Evolutionary conservation across 2,113 vertebrate genomes (phyloP).

Genomic region (Albula goreensis): DNA sequence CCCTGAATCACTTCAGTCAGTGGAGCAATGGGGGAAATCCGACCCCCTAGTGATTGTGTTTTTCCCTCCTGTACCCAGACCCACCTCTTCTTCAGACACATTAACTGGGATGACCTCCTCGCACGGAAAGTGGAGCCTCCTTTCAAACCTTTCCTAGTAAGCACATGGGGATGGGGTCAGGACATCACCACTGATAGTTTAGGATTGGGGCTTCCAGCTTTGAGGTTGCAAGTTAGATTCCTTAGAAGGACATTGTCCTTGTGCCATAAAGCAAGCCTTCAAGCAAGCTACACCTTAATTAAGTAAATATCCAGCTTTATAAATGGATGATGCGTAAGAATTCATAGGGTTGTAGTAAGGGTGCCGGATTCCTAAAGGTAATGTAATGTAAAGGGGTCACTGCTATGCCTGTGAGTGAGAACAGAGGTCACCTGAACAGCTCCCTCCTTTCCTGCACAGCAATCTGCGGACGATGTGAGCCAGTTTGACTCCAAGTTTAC

Average conservation of each 20-base stretch:
- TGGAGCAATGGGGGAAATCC: background rate
- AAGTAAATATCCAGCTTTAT: too few relatives aligned
- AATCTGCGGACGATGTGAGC: slow-evolving; percentile 98
- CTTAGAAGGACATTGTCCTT: too few relatives aligned
- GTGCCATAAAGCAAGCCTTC: too few relatives aligned
- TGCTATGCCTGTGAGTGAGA: background rate
- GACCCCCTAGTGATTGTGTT: slow-evolving; percentile 25
- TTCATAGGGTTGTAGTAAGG: too few relatives aligned
- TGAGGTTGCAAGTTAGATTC: too few relatives aligned
- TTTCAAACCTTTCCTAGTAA: slow-evolving; percentile 93
- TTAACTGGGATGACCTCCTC: slow-evolving; percentile 97
- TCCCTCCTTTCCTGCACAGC: slow-evolving; percentile 63
- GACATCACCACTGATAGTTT: background rate
- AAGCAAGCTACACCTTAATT: too few relatives aligned
- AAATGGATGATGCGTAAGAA: too few relatives aligned
- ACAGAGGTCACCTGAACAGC: background rate
- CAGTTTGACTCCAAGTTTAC: slow-evolving; percentile 99
- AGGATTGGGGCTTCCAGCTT: too few relatives aligned
- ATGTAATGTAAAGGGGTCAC: background rate
- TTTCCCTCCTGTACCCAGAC: slow-evolving; percentile 63
- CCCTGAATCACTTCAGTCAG: too few relatives aligned
- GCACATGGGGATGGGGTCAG: slow-evolving; percentile 23
- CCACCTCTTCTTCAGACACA: slow-evolving; percentile 92
- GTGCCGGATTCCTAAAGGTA: too few relatives aligned
- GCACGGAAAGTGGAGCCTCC: slow-evolving; percentile 94